Conservation (phyloP, 2,113 vertebrate species). For the Halcyon malimbica region DNA sequence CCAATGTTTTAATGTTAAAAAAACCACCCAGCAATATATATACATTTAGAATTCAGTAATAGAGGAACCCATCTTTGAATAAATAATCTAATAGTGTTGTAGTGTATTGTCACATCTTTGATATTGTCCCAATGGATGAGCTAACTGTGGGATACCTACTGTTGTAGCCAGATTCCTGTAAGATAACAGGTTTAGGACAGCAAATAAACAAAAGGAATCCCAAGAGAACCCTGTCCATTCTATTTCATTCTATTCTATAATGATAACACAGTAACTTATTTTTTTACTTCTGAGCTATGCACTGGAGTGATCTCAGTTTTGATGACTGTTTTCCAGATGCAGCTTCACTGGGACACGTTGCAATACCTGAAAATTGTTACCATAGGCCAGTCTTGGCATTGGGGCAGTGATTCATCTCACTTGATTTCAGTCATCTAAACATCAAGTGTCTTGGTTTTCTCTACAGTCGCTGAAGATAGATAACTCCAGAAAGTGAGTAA, state of each 20-base stretch:
- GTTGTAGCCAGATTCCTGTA: neutral
- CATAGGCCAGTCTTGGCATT: neutral
- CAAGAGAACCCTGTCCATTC: neutral
- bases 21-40: neutral
- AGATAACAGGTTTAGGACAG: neutral
- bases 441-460: neutral
- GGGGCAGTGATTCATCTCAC: neutral
- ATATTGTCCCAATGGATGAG: neutral
- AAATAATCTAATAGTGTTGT: constrained; percentile 12
- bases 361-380: neutral
- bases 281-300: neutral
- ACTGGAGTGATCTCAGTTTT: neutral
- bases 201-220: constrained; percentile 3
- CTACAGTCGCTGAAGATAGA: neutral
- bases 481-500: neutral
- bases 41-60: constrained; percentile 25
- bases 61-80: constrained; percentile 23
- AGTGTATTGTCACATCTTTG: neutral
- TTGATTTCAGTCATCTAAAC: neutral
- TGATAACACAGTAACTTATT: neutral
- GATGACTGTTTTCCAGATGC: neutral
- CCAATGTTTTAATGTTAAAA: neutral
- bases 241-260: neutral
- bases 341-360: neutral
- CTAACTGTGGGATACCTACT: neutral